Base-by-base conservation (phyloP, 2,113 vertebrate genomes). In the Pteronura brasiliensis region DNA sequence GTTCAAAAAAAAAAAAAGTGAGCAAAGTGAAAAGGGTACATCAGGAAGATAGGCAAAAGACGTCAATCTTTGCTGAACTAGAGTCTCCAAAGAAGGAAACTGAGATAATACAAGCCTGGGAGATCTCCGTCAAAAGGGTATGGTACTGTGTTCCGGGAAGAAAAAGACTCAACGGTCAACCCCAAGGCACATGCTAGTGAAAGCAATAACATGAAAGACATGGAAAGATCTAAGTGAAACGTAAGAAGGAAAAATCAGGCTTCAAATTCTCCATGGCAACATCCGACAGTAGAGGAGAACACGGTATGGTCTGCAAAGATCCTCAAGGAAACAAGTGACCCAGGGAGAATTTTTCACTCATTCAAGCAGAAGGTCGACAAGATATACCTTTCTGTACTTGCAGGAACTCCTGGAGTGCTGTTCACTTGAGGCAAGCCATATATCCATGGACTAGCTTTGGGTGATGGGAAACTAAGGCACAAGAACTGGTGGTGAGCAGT, bases 381-480 rank as follows among this genome's bases (percentile, higher is more conserved):
- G 69, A 23, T 0, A 65, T 55, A 29, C 27, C 2, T 0, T 25
- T 55, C 49, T 31, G n/a, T 23, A 47, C 0, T 18, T 12, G n/a
- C 0, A 3, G 59, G n/a, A 63, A 74, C 72, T 63, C 74, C 42
- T 14, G 55, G 74, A 52, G 29, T 4, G 42, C 2, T 29, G 63
- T 10, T 61, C 34, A 12, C 25, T 10, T 1, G 31, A 85, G 34
- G 34, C 42, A n/a, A 9, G 39, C n/a, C 31, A 1, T 1, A 31
- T 25, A 7, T 14, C 13, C 0, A 59, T 49, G 10, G 76, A 63
- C 36, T 57, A 21, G 0, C 57, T 80, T 61, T 18, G 21, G 44
- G 27, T 0, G 25, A 29, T 0, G 27, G 18, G 11, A 49, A 9
- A n/a, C 0, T 3, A 1, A 44, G 36, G 39, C n/a, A 3, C 3